A percentile compares a stretch with the other conserved stretches of the same genome.
phyloP scores from a whole-genome alignment of 2,888 invertebrate species.

The Orchesella flavescens region DNA sequence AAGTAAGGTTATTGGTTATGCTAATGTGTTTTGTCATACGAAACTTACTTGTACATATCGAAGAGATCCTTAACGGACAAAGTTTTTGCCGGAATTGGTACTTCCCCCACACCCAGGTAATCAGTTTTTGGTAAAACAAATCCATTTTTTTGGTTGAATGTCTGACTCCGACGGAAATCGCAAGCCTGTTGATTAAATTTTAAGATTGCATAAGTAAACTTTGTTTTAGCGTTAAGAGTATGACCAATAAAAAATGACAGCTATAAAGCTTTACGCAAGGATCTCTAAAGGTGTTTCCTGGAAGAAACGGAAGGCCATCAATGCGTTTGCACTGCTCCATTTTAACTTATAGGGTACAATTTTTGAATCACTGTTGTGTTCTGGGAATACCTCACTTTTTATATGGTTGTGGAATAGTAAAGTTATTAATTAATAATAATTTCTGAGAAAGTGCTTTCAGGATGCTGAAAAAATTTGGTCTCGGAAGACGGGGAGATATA shows the following conservation, averaged over 20 bases:
- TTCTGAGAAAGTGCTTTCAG: too few relatives aligned
- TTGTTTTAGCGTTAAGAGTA: too few relatives aligned
- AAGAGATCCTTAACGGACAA: slow-evolving; percentile 68
- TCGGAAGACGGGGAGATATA: too few relatives aligned
- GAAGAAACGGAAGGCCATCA: slow-evolving; percentile 81
- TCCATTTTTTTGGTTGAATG: slow-evolving; percentile 81
- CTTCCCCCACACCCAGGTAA: slow-evolving; percentile 79
- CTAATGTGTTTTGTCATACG: too few relatives aligned
- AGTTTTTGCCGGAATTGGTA: slow-evolving; percentile 75
- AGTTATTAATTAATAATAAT: too few relatives aligned
- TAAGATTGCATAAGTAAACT: too few relatives aligned
- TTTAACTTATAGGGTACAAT: not conserved
- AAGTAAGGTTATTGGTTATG: too few relatives aligned
- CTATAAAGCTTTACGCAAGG: slow-evolving; percentile 73
- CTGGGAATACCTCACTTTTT: too few relatives aligned
- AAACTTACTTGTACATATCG: slow-evolving; percentile 69
- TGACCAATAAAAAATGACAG: too few relatives aligned
- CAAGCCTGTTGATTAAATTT: slow-evolving; percentile 76
- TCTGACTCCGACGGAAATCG: slow-evolving; percentile 79
- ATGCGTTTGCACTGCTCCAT: slow-evolving; percentile 68
- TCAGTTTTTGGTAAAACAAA: slow-evolving; percentile 79
- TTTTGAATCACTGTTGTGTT: too few relatives aligned
- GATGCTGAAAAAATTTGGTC: too few relatives aligned
- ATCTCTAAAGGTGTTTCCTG: slow-evolving; percentile 81
- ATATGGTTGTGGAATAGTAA: too few relatives aligned